Evolutionary conservation across 2,797 vertebrate genomes (phyloP), one percentile per base, ranked within the genome.

Genomic region (Hypotaenidia philippensis): DNA sequence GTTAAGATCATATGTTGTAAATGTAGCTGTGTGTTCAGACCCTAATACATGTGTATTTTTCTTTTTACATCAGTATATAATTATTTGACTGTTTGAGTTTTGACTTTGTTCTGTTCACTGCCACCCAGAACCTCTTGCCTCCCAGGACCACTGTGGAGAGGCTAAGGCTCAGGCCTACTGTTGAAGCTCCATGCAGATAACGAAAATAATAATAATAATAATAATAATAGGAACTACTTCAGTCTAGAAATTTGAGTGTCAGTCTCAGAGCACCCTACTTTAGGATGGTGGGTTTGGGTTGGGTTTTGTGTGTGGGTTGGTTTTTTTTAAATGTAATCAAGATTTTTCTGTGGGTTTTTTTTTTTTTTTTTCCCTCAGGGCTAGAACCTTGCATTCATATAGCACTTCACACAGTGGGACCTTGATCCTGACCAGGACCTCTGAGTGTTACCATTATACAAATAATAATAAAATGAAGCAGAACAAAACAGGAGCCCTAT

Each of bases 401-500:
- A 86, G 56, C 76, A 72, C 47, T 93, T 92, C 72, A 86, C 69
- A 94, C 69, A 75, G 78, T 29, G 49, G 55, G 63, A 78, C 85
- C 94, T 96, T 92, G 83, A 91, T 95, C 77, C 76, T 88, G 69
- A 57, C 69, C 20, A 13, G 84, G 50, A 83, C 69, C 61, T 96
- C 91, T 69, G 79, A 89, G 74, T 76, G 72, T 44, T 88, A 45
- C 69, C 31, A 86, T 93, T 95, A 93, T 81, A 89, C 41, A 96
- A 89, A 90, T 81, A 93, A 74, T 87, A 93, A 91, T 66, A 96
- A 96, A 93, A 93, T 81, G 76, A 90, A 87, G 76, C 76, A 75
- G 93, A 93, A 93, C 38, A 94, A 93, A 95, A 81, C 50, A 88
- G 65, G 22, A 95, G 53, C 82, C 85, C 72, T 75, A 49, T 89